Conservation (phyloP, 1,140 invertebrate species). For the Solen grandis region DNA sequence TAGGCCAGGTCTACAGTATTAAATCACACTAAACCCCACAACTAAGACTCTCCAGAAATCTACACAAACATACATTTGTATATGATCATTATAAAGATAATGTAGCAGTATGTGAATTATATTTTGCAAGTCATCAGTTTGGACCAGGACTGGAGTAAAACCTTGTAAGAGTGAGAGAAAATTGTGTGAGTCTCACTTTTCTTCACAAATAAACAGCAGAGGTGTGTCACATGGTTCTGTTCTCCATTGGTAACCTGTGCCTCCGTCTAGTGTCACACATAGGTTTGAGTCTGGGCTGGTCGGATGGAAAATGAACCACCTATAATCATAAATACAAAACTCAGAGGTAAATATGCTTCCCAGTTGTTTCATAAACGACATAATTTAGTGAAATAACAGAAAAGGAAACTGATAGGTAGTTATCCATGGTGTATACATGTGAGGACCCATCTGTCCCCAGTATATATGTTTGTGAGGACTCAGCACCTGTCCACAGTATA, state of each 20-base stretch:
- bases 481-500: too few species aligned
- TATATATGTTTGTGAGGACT: too few species aligned
- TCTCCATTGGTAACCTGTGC: not conserved
- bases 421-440: not conserved
- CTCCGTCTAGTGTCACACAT: slow-evolving; percentile 1
- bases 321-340: not conserved
- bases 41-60: not conserved
- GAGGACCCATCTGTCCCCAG: not conserved
- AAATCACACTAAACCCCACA: not conserved
- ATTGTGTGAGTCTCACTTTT: not conserved
- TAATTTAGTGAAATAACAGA: too few species aligned
- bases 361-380: too few species aligned
- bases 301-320: not conserved
- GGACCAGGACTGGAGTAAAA: not conserved
- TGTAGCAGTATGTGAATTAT: not conserved
- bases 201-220: not conserved
- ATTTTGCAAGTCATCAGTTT: not conserved
- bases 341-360: too few species aligned
- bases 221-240: not conserved
- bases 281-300: not conserved
- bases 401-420: too few species aligned
- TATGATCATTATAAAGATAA: not conserved
- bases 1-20: not conserved
- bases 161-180: not conserved
- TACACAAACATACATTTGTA: not conserved